These are phyloP conservation scores for Brachionus asplanchnoidis DNA, from an alignment of 1,140 invertebrate species.

Conservation along the genomic window DNA sequence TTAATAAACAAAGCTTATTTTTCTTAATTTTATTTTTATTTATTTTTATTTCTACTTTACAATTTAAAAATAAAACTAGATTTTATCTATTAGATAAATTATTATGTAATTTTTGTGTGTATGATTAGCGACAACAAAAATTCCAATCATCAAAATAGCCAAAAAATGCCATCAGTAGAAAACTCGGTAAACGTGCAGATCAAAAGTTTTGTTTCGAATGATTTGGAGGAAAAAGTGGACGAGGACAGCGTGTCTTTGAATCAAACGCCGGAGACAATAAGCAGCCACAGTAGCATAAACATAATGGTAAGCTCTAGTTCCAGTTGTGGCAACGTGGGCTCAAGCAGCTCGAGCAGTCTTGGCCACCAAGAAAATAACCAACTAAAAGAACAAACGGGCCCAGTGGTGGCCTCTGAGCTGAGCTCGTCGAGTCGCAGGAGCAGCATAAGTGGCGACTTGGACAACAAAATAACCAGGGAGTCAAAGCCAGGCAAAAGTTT, in stretches of 20 bases:
- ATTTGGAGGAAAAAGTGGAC: neutral
- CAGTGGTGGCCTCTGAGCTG: neutral
- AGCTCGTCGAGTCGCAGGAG: slow-evolving; percentile 3
- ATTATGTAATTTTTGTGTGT: slow-evolving; percentile 1
- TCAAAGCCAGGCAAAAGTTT: neutral
- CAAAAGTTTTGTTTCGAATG: neutral
- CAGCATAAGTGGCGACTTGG: slow-evolving; percentile 10
- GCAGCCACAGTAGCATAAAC: slow-evolving; percentile 16
- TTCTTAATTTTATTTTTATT: neutral
- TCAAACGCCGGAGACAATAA: neutral
- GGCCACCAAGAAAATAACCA: neutral
- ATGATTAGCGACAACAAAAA: neutral
- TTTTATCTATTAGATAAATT: slow-evolving; percentile 1
- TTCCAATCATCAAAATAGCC: neutral
- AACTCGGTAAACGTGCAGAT: neutral
- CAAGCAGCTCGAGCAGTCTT: slow-evolving; percentile 16
- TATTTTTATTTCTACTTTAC: neutral
- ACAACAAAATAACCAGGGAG: neutral
- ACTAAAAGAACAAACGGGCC: neutral
- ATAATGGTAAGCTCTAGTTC: slow-evolving; percentile 3
- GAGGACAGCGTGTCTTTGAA: neutral
- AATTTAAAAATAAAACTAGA: neutral
- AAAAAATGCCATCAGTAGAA: slow-evolving; percentile 11
- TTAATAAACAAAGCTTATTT: neutral
- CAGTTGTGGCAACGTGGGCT: slow-evolving; percentile 1